Evolutionary conservation across 2,797 vertebrate species (phyloP).

Genomic region (Etheostoma perlongum): DNA sequence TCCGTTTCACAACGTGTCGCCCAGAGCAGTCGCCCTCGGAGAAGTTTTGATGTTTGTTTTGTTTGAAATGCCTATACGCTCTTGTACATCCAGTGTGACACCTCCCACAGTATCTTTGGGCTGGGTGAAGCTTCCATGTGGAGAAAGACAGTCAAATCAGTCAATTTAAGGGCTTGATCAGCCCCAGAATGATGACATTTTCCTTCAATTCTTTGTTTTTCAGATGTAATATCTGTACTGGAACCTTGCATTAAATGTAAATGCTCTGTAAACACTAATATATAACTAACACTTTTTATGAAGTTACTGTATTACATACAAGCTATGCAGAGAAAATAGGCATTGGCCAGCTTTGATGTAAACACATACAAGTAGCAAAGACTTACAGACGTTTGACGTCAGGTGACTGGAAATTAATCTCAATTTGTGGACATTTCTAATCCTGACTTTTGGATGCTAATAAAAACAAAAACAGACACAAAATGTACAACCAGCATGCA

Average conservation of each 20-base stretch:
- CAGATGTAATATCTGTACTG: neutral
- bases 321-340: neutral
- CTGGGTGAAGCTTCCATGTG: conserved; percentile 40
- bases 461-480: neutral
- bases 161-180: conserved; percentile 7
- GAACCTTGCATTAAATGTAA: neutral
- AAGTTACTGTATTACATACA: neutral
- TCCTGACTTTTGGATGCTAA: neutral
- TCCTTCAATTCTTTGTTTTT: neutral
- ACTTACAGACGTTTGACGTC: neutral
- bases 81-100: conserved; percentile 36
- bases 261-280: neutral
- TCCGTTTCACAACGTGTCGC: conserved; percentile 61
- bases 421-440: neutral
- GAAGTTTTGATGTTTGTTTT: conserved; percentile 70
- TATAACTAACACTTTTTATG: neutral
- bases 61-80: conserved; percentile 67
- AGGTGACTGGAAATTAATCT: neutral
- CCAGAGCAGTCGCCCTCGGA: conserved; percentile 69
- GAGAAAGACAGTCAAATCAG: conserved; percentile 26
- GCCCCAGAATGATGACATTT: neutral
- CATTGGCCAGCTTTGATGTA: neutral
- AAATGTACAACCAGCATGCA: neutral
- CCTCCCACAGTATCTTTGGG: conserved; percentile 43
- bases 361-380: neutral